Conservation (phyloP, 1,140 invertebrate species). For the Pogonus chalceus region DNA sequence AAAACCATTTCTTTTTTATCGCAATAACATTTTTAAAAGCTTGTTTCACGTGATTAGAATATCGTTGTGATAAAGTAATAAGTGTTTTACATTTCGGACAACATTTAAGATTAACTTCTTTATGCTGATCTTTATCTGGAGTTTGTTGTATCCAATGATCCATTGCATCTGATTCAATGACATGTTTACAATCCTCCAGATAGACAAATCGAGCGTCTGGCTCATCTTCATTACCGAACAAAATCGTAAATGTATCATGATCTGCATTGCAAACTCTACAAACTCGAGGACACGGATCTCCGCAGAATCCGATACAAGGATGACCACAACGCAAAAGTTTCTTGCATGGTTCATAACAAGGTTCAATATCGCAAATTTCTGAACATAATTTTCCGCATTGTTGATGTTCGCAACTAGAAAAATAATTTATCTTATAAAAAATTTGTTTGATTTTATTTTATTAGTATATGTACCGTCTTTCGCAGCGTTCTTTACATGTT, state of each 20-base stretch:
- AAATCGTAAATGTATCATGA: slow-evolving; percentile 37
- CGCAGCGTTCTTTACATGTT: slow-evolving; percentile 42
- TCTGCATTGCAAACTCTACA: slow-evolving; percentile 42
- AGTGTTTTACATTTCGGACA: slow-evolving; percentile 55
- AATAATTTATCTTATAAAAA: too few relatives aligned
- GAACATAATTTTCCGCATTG: slow-evolving; percentile 46
- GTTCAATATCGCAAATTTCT: slow-evolving; percentile 38
- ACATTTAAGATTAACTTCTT: slow-evolving; percentile 42
- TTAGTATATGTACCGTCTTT: slow-evolving; percentile 18
- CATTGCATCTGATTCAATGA: slow-evolving; percentile 46
- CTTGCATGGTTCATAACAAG: slow-evolving; percentile 44
- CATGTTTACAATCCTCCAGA: slow-evolving; percentile 53
- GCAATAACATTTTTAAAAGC: slow-evolving; percentile 42
- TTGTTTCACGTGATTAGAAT: slow-evolving; percentile 46
- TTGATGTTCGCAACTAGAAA: slow-evolving; percentile 39
- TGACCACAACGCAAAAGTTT: slow-evolving; percentile 44
- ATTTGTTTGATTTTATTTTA: too few relatives aligned
- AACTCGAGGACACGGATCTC: slow-evolving; percentile 47
- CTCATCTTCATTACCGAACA: slow-evolving; percentile 49
- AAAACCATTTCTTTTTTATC: slow-evolving; percentile 43
- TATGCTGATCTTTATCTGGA: slow-evolving; percentile 24
- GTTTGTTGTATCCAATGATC: slow-evolving; percentile 39
- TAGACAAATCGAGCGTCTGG: slow-evolving; percentile 48
- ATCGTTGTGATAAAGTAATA: slow-evolving; percentile 49
- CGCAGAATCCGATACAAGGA: slow-evolving; percentile 55